A percentile compares a stretch with the other conserved stretches of the same genome.
These are phyloP conservation scores for Oscheius sp. DNA, from an alignment of 2,888 invertebrate genomes.

Conservation along the genomic window DNA sequence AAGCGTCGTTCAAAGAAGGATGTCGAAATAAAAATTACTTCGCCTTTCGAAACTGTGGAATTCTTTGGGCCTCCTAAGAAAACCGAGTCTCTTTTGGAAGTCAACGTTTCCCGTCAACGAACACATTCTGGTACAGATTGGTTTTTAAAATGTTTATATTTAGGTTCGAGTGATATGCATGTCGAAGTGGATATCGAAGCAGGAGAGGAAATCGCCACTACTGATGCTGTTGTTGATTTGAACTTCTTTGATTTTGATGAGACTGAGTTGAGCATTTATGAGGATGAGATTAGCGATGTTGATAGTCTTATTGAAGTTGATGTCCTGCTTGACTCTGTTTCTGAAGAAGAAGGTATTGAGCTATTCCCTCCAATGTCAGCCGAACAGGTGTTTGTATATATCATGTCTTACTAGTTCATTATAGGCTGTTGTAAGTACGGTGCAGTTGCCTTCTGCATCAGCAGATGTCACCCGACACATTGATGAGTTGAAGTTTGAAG, in stretches of 20 bases:
- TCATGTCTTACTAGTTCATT: background rate
- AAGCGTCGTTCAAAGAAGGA: slow-evolving; percentile 37
- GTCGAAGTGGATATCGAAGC: slow-evolving; percentile 57
- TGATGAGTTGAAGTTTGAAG: slow-evolving; percentile 34
- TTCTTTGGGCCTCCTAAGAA: slow-evolving; percentile 16
- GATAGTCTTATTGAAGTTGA: slow-evolving; percentile 47
- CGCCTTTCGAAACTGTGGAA: slow-evolving; percentile 18
- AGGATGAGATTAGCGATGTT: slow-evolving; percentile 39
- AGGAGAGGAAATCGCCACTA: slow-evolving; percentile 53
- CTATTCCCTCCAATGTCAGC: slow-evolving; percentile 37
- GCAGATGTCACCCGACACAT: slow-evolving; percentile 38
- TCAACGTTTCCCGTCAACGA: slow-evolving; percentile 33
- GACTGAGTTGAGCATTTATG: slow-evolving; percentile 49
- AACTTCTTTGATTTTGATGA: slow-evolving; percentile 57
- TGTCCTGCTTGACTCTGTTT: slow-evolving; percentile 47
- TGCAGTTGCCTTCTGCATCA: slow-evolving; percentile 25
- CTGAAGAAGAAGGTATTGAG: slow-evolving; percentile 48
- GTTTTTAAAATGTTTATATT: background rate
- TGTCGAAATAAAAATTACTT: slow-evolving; percentile 25
- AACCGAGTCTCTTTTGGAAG: slow-evolving; percentile 18
- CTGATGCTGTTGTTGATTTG: slow-evolving; percentile 55
- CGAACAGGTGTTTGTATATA: slow-evolving; percentile 25
- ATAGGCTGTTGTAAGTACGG: slow-evolving; percentile 20
- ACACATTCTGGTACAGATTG: slow-evolving; percentile 32
- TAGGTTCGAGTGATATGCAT: slow-evolving; percentile 46